Evolutionary conservation across 1,140 invertebrate genomes (phyloP), one percentile per base, ranked within the genome.

Genomic region (Pseudomyrmex sp.): DNA sequence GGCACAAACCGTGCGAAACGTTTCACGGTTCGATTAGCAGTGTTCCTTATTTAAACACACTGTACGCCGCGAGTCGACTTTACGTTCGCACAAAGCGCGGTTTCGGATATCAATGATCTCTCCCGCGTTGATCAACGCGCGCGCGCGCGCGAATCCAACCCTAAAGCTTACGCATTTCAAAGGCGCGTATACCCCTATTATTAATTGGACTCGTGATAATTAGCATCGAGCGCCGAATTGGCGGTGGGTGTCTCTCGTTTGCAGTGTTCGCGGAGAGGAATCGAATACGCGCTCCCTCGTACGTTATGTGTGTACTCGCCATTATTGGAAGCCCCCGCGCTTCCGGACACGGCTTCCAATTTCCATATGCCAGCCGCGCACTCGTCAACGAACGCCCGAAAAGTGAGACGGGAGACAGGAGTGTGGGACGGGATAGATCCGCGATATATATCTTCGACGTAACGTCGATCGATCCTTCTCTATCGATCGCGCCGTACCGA

Each of bases 321-420:
- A 80, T 70, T 75, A 73, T 62, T 85, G 73, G 62, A 82, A 75
- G 85, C 75, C 65, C 52, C 54, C 35, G 35, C 0, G 72, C 85
- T 87, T 88, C 87, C 85, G 73, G 35, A 35, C 87, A 86, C 62
- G 83, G 87, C n/a, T 88, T 88, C 77, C 87, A 85, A 87, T 88
- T 87, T 87, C 76, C 76, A 83, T 26, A 26, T 84, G 75, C 50
- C 48, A 44, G 61, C 46, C 65, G 35, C 50, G 26, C 35, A 7
- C 4, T 70, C 83, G 52, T 83, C 61, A 56, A 76, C 15, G 59
- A 10, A 68, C 18, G 15, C 18, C 50, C 70, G n/a, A 84, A 77
- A 86, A 88, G 56, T 77, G 58, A 58, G 58, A 58, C 35, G 52
- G 5, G 63, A 26, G 2, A 0, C 48, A 59, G 59, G n/a, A n/a